Base-by-base conservation (phyloP, 2,888 invertebrate genomes). In the Idaea straminata region DNA sequence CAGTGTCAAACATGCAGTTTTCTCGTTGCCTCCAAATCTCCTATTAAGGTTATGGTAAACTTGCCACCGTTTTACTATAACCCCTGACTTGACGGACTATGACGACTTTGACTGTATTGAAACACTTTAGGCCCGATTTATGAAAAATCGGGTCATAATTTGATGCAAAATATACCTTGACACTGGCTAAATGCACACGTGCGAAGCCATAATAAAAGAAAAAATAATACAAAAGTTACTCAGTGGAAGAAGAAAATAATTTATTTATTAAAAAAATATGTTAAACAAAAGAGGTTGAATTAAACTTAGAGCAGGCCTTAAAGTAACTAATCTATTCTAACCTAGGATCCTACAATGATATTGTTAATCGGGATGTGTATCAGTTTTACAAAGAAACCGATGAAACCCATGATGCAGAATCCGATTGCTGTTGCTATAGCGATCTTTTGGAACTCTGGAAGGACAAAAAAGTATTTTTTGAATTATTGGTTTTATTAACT, bases 371-470 rank as follows among this genome's bases (percentile, higher is more conserved):
- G 99, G 90, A 99, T 99, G 91, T 99, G 99, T 91, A 99, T 99
- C 78, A 99, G 94, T 93, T 99, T 99, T 57, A 99, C 99, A 81
- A 99, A 99, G 94, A 99, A 99, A 79, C 99, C 99, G 86, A 99
- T 99, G 93, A 99, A 99, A 66, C 99, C 99, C 99, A 99, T 99
- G 88, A 99, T 99, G 89, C 98, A 99, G 94, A 99, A 99, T 66
- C 99, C 99, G 83, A 99, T 99, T 5, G 99, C 99, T 69, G 99
- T 99, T 66, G 99, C 99, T 78, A 99, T 97, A 35, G 99, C 99
- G 82, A 99, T 99, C 94, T 99, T 99, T 89, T 99, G 99, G 92
- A 99, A 99, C 93, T 99, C 99, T 98, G 94, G 57, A 95, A 89
- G 65, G 38, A 73, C 72, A 64, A 59, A 63, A 67, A 61, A 35